Evolutionary conservation across 1,140 invertebrate species (phyloP), one percentile per base, ranked within the genome.

Genomic region (Dendroctonus valens): DNA sequence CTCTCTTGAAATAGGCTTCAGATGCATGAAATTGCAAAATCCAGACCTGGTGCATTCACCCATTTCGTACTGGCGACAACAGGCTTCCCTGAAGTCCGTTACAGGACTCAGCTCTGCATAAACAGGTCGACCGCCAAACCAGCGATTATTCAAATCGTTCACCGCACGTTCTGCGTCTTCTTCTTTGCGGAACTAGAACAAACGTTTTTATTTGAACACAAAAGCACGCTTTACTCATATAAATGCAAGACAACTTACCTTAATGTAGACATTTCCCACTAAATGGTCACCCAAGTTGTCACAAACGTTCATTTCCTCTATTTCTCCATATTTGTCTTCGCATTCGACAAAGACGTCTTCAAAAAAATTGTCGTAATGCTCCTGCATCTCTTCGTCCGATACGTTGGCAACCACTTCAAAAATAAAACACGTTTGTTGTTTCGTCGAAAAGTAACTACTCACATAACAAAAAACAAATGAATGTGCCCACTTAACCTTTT

Each of bases 221-320:
- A 11, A 46, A 2, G 8, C 26, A 26, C 26, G 26, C 26, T 26
- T 26, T 26, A 26, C 3, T 26, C 1, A 26, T 26, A 26, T 26
- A 26, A 26, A 26, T 26, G 3, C 26, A 26, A 26, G 26, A 3
- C 3, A 1, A 26, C 26, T 26, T 83, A 92, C 90, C 84, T 98
- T 98, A 50, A 98, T 96, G 79, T 98, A 98, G 46, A 98, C 96
- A 86, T 98, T 98, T 59, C 97, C 97, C 53, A 98, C 96, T 42
- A 99, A 82, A 80, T 99, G 97, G 79, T 99, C 97, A 41, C 96
- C 96, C 54, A 99, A 85, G 81, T 99, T 99, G 79, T 99, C 97
- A 83, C 97, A 99, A 15, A 99, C 96, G 83, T 99, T 99, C 96
- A 99, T 98, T 81, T 99, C 97, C 83, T 99, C 97, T 75, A 99